Evolutionary conservation across 2,113 vertebrate genomes (phyloP).

Genomic region (Meleagris gallopavo): DNA sequence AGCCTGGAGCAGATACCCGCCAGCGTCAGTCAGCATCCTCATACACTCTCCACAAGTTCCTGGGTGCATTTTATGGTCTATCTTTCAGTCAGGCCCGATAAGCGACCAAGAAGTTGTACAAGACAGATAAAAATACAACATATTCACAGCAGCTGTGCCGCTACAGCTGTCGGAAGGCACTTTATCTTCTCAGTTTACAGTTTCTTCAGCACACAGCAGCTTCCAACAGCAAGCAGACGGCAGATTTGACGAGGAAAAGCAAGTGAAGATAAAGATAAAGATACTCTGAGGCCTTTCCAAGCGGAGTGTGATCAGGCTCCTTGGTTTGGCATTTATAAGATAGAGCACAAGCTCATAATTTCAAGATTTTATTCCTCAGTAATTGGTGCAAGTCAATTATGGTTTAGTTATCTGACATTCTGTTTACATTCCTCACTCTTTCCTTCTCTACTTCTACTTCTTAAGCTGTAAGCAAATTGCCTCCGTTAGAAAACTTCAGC

Average conservation of each 20-base stretch:
- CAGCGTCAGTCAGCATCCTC: not conserved
- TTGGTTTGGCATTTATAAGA: not conserved
- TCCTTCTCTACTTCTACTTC: not conserved
- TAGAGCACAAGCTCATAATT: not conserved
- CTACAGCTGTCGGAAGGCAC: not conserved
- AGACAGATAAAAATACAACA: not conserved
- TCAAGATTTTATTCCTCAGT: not conserved
- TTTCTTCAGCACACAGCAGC: not conserved
- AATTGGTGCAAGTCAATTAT: not conserved
- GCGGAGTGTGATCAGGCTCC: not conserved
- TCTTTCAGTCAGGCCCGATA: not conserved
- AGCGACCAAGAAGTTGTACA: not conserved
- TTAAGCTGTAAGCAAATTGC: not conserved
- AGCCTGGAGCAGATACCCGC: accelerated
- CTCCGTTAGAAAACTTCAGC: not conserved
- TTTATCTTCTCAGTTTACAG: not conserved
- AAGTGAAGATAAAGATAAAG: not conserved
- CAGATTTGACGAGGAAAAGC: not conserved
- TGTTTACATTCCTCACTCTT: not conserved
- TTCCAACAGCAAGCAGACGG: not conserved
- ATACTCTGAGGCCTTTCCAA: constrained; percentile 17
- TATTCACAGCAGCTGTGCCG: not conserved
- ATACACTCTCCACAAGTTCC: accelerated
- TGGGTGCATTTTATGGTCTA: accelerated
- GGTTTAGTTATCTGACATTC: not conserved